Evolutionary conservation across 2,888 invertebrate genomes (phyloP).

Genomic region (Zele albiditarsus): DNA sequence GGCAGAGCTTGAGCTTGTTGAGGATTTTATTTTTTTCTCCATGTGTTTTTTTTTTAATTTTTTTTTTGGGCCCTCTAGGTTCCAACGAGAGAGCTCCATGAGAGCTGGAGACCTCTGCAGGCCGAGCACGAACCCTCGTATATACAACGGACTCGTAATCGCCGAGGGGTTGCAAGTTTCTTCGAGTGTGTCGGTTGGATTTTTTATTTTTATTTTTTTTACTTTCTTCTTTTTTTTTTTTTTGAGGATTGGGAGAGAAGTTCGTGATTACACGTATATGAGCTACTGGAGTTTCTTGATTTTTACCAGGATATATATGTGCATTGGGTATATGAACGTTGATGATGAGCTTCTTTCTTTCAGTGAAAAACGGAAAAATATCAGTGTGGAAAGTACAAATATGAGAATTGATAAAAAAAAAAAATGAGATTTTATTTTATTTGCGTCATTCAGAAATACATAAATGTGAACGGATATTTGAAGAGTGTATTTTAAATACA

Average conservation of each 20-base stretch:
- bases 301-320: background rate
- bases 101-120: constrained; percentile 69
- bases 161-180: constrained; percentile 45
- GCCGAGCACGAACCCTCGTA: constrained; percentile 35
- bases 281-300: background rate
- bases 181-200: constrained; percentile 25
- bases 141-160: background rate
- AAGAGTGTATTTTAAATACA: no score
- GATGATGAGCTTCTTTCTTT: constrained; percentile 9
- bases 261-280: constrained; percentile 10
- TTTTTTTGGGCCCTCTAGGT: constrained; percentile 15
- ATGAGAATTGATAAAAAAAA: no score
- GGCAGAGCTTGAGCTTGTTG: constrained; percentile 19
- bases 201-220: constrained; percentile 25
- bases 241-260: background rate
- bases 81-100: constrained; percentile 49
- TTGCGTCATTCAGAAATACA: no score
- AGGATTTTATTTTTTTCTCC: constrained; percentile 16
- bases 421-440: no score
- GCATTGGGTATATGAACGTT: background rate
- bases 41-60: background rate
- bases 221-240: background rate
- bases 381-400: no score
- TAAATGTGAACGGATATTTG: no score
- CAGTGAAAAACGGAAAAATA: background rate